Evolutionary conservation across 1,140 invertebrate genomes (phyloP).

Genomic region (Pteromalus puparum): DNA sequence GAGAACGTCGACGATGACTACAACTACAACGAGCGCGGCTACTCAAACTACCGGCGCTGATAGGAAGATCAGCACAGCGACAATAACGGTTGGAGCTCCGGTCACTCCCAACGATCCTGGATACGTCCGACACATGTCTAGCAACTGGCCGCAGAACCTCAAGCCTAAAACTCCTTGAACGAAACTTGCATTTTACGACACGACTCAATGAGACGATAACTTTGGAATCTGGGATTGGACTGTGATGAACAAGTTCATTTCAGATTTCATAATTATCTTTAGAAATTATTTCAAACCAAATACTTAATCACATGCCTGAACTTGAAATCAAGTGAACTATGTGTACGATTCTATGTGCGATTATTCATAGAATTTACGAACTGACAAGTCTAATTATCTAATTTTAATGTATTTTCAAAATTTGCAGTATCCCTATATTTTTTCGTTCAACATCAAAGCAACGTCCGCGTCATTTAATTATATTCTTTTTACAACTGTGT

Average conservation of each 20-base stretch:
- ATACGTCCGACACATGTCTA: slow-evolving; percentile 82
- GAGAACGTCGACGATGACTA: slow-evolving; percentile 73
- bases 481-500: no score
- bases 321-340: not conserved
- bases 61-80: not conserved
- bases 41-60: slow-evolving; percentile 22
- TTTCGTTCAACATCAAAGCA: no score
- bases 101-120: slow-evolving; percentile 82
- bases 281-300: not conserved
- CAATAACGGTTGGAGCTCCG: not conserved
- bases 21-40: slow-evolving; percentile 58
- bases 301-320: not conserved
- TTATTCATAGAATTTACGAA: not conserved
- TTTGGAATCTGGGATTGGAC: no score
- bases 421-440: no score
- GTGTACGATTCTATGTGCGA: no score
- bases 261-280: not conserved
- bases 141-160: slow-evolving; percentile 76
- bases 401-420: no score
- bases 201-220: no score
- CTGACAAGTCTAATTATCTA: not conserved
- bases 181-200: not conserved
- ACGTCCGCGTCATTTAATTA: no score
- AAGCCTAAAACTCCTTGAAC: not conserved
- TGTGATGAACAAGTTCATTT: no score